Percentiles rank a stretch among this genome's conserved stretches.
phyloP scores from a whole-genome alignment of 2,113 vertebrate species.

The Hippocampus guttulatus region DNA sequence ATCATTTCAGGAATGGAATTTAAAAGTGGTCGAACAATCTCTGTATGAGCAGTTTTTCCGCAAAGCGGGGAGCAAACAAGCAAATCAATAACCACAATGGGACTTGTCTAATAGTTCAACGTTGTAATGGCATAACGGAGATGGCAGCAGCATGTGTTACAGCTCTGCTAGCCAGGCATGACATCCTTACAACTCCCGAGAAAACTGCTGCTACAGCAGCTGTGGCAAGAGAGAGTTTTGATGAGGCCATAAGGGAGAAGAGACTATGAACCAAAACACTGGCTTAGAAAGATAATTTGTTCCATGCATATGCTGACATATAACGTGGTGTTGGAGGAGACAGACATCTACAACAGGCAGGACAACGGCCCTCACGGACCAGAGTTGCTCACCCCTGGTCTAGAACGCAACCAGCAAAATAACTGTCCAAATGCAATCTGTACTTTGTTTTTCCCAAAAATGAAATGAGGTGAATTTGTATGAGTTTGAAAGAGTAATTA shows the following conservation, averaged over 20 bases:
- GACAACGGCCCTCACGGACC: no score
- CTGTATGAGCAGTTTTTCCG: conserved; percentile 32
- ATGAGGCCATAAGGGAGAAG: conserved; percentile 51
- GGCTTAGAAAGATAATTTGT: not conserved
- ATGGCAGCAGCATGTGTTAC: conserved; percentile 52
- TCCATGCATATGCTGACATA: not conserved
- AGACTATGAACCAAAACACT: conserved; percentile 21
- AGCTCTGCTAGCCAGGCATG: conserved; percentile 38
- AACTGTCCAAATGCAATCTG: not conserved
- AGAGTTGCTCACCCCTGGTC: no score
- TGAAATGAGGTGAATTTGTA: not conserved
- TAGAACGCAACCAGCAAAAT: no score
- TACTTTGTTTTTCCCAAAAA: not conserved
- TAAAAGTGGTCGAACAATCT: conserved; percentile 24
- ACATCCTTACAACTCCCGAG: conserved; percentile 34
- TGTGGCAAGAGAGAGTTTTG: conserved; percentile 33
- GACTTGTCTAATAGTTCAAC: conserved; percentile 51
- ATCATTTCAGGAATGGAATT: conserved; percentile 32
- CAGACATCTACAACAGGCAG: no score
- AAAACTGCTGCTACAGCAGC: conserved; percentile 4
- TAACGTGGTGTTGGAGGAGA: not conserved
- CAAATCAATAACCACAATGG: conserved; percentile 67
- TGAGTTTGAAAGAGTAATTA: not conserved
- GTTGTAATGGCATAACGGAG: conserved; percentile 54
- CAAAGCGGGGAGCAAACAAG: conserved; percentile 57